These are phyloP conservation scores for Argya squamiceps DNA, from an alignment of 2,797 vertebrate species.

Conservation along the genomic window DNA sequence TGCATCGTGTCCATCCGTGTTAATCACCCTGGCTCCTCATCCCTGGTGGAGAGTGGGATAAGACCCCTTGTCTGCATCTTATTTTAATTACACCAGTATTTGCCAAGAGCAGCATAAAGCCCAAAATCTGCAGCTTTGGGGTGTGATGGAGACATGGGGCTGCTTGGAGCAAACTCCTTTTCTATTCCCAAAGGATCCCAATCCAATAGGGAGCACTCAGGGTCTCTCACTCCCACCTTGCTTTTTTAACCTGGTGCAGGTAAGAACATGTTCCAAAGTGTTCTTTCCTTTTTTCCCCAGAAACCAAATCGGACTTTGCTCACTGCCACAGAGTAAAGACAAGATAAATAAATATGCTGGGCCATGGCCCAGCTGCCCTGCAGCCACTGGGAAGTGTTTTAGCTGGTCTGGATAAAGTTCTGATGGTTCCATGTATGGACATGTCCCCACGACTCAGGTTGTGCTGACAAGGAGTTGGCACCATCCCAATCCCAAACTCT, in stretches of 20 bases:
- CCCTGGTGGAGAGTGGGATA: background rate
- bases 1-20: accelerated
- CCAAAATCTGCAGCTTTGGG: background rate
- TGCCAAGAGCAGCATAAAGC: background rate
- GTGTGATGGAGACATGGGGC: background rate
- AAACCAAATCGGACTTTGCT: background rate
- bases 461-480: background rate
- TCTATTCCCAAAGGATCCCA: background rate
- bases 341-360: background rate
- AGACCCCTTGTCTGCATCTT: background rate
- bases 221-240: accelerated
- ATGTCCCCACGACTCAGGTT: accelerated
- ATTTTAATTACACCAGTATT: background rate
- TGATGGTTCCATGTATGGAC: background rate
- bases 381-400: background rate
- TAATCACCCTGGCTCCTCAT: background rate
- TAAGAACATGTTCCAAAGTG: accelerated
- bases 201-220: accelerated
- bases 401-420: background rate
- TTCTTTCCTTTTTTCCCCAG: background rate
- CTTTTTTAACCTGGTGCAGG: background rate
- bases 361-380: background rate
- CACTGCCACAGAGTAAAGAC: background rate
- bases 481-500: background rate
- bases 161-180: background rate